These are phyloP conservation scores for Laothoe populi DNA, from an alignment of 2,888 invertebrate species.

Conservation along the genomic window DNA sequence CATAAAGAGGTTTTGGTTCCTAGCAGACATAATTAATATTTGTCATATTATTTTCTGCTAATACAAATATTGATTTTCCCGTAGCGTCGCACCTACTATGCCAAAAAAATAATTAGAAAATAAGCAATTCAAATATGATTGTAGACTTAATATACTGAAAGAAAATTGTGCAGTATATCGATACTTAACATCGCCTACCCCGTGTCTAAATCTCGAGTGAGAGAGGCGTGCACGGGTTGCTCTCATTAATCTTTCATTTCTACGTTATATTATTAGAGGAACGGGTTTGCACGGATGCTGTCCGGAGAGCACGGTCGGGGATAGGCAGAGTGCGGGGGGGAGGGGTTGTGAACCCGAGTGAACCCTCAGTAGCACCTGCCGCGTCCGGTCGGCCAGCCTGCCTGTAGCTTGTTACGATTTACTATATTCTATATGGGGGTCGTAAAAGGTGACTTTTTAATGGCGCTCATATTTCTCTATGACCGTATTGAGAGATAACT, in stretches of 20 bases:
- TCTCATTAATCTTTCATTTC: slow-evolving; percentile 85
- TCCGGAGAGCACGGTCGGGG: slow-evolving; percentile 46
- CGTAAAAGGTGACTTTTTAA: slow-evolving; percentile 57
- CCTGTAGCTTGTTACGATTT: slow-evolving; percentile 24
- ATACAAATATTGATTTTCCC: not conserved
- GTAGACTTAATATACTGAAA: too few species aligned
- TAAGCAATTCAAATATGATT: too few species aligned
- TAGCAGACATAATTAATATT: too few species aligned
- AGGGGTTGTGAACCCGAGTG: slow-evolving; percentile 78
- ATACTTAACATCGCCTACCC: slow-evolving; percentile 28
- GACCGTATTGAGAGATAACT: slow-evolving; percentile 46
- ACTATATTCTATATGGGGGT: slow-evolving; percentile 45
- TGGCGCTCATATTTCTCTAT: slow-evolving; percentile 48
- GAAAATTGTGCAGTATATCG: slow-evolving; percentile 37
- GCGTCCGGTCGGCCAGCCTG: slow-evolving; percentile 64
- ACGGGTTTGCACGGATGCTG: slow-evolving; percentile 84
- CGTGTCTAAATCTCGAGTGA: slow-evolving; percentile 68
- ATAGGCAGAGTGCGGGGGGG: slow-evolving; percentile 45
- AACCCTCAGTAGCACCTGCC: slow-evolving; percentile 83
- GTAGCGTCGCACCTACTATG: too few species aligned
- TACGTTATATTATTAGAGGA: slow-evolving; percentile 84
- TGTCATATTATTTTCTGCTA: too few species aligned
- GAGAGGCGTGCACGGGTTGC: slow-evolving; percentile 83
- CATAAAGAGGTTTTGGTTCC: too few species aligned
- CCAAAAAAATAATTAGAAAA: too few species aligned